Evolutionary conservation across 1,140 invertebrate genomes (phyloP), one percentile per base, ranked within the genome.

Genomic region (Danaus melanippus): DNA sequence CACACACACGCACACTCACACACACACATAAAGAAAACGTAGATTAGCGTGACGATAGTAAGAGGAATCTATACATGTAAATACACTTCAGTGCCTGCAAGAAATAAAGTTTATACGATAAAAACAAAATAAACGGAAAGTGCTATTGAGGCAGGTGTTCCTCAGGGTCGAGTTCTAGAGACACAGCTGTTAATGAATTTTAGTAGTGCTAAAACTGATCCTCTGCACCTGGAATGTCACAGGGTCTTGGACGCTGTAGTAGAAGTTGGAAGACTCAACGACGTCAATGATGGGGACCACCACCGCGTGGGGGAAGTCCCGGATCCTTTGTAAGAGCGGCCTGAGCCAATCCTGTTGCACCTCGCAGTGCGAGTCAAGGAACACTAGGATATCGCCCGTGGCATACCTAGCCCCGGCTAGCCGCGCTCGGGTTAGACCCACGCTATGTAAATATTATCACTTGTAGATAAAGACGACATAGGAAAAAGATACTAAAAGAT

Each of bases 281-380:
- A 95, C 94, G 87, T 98, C 97, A 62, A 98, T 97, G 55, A 97
- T 96, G 10, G 97, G 97, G 70, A 96, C 95, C 11, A 97, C 86
- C 17, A 98, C 95, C 10, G 92, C 91, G 10, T 88, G 91, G 1
- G 89, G 86, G n/a, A 93, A 92, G 50, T 96, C 90, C 80, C 94
- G 93, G 66, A 98, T 95, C 60, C 95, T 88, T 64, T 93, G 89
- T 45, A 98, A 84, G 39, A 99, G 78, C 1, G 97, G 97, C 76
- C 97, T 93, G 49, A 97, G 88, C 95, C 95, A 97, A 73, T 92
- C 89, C 59, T 87, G 77, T 62, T 92, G 93, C 6, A 90, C 92
- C 90, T 98, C 97, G 87, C 96, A 98, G 82, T 98, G 97, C 6
- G 97, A 95, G 87, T 98, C 97, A 46, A 98, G 88, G 79, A 98